Conservation (phyloP, 2,888 invertebrate genomes). For the Suillia variegata region DNA sequence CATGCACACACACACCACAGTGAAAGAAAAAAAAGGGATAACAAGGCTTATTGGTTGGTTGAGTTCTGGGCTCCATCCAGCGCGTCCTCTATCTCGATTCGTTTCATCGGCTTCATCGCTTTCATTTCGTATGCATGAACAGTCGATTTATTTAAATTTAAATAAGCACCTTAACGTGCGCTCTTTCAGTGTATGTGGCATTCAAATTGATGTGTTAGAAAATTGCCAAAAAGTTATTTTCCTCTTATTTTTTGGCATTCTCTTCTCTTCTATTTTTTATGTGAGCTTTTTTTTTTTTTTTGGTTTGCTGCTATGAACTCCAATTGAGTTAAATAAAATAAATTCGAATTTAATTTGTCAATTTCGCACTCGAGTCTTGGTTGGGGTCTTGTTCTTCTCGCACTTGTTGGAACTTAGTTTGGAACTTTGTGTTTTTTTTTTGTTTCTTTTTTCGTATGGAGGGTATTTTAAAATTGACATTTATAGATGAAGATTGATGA, state of each 20-base stretch:
- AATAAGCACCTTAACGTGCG: neutral
- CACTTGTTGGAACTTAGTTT: too few species aligned
- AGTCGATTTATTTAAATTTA: conserved; percentile 4
- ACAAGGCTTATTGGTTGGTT: too few species aligned
- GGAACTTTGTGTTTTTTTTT: too few species aligned
- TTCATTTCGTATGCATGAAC: conserved; percentile 2
- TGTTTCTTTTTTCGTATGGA: too few species aligned
- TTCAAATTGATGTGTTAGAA: neutral
- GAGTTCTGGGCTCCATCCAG: too few species aligned
- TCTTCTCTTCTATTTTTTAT: neutral
- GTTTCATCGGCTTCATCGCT: neutral
- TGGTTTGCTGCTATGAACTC: neutral
- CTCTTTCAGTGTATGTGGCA: too few species aligned
- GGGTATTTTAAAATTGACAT: neutral
- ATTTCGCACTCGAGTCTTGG: neutral
- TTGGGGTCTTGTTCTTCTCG: neutral
- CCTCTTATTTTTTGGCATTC: neutral
- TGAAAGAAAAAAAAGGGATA: too few species aligned
- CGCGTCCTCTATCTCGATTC: too few species aligned
- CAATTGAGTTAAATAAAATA: neutral
- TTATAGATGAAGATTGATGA: conserved; percentile 1
- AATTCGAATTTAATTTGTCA: neutral
- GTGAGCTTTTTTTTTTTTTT: too few species aligned
- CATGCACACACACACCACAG: too few species aligned
- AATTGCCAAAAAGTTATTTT: neutral